phyloP scores from a whole-genome alignment of 2,888 invertebrate species.

The Harpalus rufipes region DNA sequence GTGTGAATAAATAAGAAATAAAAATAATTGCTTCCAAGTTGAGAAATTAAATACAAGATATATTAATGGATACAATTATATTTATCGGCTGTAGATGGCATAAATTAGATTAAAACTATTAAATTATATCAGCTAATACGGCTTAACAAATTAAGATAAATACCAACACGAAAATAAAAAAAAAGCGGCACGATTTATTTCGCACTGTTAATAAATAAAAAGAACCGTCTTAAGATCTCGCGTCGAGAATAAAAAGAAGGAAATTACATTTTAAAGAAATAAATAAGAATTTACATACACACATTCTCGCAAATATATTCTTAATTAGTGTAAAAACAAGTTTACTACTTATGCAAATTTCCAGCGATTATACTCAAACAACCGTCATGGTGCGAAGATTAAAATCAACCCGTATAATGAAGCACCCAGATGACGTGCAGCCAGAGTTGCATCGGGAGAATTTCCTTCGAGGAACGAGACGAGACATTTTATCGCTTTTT shows the following conservation, averaged over 20 bases:
- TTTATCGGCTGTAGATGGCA: constrained; percentile 25
- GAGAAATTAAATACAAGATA: constrained; percentile 16
- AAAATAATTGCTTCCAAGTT: not conserved
- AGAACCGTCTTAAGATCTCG: constrained; percentile 2
- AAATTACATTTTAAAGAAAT: constrained; percentile 61
- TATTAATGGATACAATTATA: constrained; percentile 23
- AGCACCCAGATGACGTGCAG: constrained; percentile 48
- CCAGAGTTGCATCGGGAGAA: not conserved
- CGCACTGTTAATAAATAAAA: constrained; percentile 25
- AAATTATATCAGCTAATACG: constrained; percentile 43
- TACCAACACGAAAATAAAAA: constrained; percentile 57
- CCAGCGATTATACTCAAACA: constrained; percentile 59
- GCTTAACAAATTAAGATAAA: constrained; percentile 65
- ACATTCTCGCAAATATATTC: constrained; percentile 61
- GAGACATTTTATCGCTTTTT: not conserved
- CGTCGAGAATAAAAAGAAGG: not conserved
- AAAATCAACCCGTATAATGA: constrained; percentile 55
- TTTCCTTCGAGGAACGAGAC: not conserved
- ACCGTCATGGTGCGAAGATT: constrained; percentile 56
- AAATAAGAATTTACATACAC: constrained; percentile 63
- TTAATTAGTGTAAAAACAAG: constrained; percentile 66
- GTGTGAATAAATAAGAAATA: not conserved
- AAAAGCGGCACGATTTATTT: constrained; percentile 24
- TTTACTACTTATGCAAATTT: constrained; percentile 66
- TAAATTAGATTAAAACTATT: constrained; percentile 50